Base-by-base conservation (phyloP, 2,113 vertebrate genomes). In the Coracopsis vasa region DNA sequence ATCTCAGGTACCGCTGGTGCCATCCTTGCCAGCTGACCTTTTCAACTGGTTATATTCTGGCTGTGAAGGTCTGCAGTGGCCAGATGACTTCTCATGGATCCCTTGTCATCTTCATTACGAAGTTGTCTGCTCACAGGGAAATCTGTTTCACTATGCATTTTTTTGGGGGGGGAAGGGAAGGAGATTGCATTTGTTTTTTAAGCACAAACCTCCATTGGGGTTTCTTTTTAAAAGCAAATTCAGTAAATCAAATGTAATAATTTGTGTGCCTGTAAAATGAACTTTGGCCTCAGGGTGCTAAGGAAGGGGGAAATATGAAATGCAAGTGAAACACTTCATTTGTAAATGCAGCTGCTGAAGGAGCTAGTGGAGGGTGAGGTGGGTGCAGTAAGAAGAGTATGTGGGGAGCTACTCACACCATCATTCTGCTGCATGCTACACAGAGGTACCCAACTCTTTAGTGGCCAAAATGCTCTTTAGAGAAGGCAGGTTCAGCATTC, bases 121-220 rank as follows among this genome's bases (percentile, higher is more conserved):
- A 86, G 25, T 27, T 58, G 64, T 86, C 16, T 42, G 48, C 65
- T 80, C 20, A 35, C 27, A 69, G 41, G 73, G 48, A 79, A 84
- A 84, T 29, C 35, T 60, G 10, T 74, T 81, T 81, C 41, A 28
- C 47, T 39, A 0, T 65, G 58, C 16, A 3, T 48, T 66, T 39
- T n/a, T 50, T 47, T 21, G 18, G 1, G 6, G 3, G 4, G 5
- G 4, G 18, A 1, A 20, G n/a, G 10, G 29, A 35, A 61, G 27
- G 11, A 45, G 25, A 3, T 50, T 62, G 14, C 9, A 8, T 75
- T 77, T 4, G 5, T 5, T 71, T 85, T 71, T 75, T 65, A 89
- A 87, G 45, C 42, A 62, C 37, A 83, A 81, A 53, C 21, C 41
- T 73, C 31, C n/a, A 51, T 6, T 17, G 5, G 11, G 27, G 60